Conservation (phyloP, 2,888 invertebrate species). For the Ectemnius continuus region DNA sequence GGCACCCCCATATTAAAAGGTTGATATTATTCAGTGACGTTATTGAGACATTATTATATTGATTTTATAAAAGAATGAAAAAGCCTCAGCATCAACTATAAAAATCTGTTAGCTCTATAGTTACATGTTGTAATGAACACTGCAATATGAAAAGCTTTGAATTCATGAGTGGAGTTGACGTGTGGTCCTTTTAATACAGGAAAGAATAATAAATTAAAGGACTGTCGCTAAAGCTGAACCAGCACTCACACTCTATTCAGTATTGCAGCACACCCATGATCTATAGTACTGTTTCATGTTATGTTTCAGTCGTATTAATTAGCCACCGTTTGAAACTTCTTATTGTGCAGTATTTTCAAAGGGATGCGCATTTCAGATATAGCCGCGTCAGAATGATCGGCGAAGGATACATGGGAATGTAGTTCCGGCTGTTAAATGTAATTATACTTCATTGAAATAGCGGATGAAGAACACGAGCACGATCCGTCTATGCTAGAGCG, state of each 20-base stretch:
- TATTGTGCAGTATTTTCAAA: conserved; percentile 54
- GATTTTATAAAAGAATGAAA: conserved; percentile 15
- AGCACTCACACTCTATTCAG: conserved; percentile 21
- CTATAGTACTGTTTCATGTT: conserved; percentile 7
- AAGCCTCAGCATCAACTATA: conserved; percentile 26
- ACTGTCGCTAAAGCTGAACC: conserved; percentile 14
- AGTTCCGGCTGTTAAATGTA: conserved; percentile 51
- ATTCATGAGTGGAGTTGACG: conserved; percentile 40
- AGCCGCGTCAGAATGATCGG: conserved; percentile 50
- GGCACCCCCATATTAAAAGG: too few relatives aligned
- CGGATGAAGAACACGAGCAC: conserved; percentile 49
- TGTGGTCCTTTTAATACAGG: conserved; percentile 33
- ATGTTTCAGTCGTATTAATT: conserved; percentile 3
- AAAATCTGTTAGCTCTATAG: conserved; percentile 32
- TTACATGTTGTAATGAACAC: conserved; percentile 25
- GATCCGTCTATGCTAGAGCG: conserved; percentile 44
- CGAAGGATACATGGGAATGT: conserved; percentile 60
- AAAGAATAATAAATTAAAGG: conserved; percentile 33
- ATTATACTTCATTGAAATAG: conserved; percentile 44
- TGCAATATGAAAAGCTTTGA: conserved; percentile 37
- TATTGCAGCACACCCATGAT: conserved; percentile 25
- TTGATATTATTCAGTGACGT: not conserved
- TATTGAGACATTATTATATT: conserved; percentile 23
- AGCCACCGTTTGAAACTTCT: conserved; percentile 13
- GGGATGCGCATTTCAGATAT: conserved; percentile 57